A percentile compares a stretch with the other conserved stretches of the same genome.
These are phyloP conservation scores for Formica exsecta DNA, from an alignment of 1,140 invertebrate species.

Conservation along the genomic window DNA sequence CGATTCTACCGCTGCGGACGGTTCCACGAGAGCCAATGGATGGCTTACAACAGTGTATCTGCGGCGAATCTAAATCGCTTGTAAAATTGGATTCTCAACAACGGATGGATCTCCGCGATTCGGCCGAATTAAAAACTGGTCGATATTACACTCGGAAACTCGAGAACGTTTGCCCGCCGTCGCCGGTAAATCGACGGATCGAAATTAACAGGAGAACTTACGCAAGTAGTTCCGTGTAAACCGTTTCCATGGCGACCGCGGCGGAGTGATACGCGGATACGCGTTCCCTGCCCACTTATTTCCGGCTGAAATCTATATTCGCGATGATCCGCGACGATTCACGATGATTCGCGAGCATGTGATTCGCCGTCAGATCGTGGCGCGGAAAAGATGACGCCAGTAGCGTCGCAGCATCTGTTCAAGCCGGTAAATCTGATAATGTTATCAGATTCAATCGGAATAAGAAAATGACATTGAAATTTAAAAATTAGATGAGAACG, in stretches of 20 bases:
- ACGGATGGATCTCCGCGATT: neutral
- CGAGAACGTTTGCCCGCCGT: neutral
- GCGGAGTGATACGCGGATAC: constrained; percentile 67
- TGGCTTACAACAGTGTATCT: constrained; percentile 29
- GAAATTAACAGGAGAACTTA: constrained; percentile 74
- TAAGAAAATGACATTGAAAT: too few relatives aligned
- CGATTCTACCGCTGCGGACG: constrained; percentile 48
- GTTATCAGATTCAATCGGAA: too few relatives aligned
- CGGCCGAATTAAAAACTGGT: neutral
- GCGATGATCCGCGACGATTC: neutral
- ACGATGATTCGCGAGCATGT: neutral
- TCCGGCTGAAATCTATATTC: constrained; percentile 7
- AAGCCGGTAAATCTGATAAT: too few relatives aligned
- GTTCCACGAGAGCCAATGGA: constrained; percentile 63
- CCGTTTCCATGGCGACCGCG: constrained; percentile 75
- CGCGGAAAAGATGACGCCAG: too few relatives aligned
- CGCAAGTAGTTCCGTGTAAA: constrained; percentile 80
- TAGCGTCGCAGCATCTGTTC: too few relatives aligned
- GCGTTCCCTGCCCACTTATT: neutral
- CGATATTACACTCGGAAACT: neutral
- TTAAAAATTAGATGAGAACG: too few relatives aligned
- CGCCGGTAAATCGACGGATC: constrained; percentile 63
- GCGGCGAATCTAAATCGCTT: neutral
- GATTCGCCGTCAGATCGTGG: too few relatives aligned
- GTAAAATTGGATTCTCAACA: neutral